phyloP scores from a whole-genome alignment of 1,140 invertebrate genomes.

The Drosophila pseudoananassae region DNA sequence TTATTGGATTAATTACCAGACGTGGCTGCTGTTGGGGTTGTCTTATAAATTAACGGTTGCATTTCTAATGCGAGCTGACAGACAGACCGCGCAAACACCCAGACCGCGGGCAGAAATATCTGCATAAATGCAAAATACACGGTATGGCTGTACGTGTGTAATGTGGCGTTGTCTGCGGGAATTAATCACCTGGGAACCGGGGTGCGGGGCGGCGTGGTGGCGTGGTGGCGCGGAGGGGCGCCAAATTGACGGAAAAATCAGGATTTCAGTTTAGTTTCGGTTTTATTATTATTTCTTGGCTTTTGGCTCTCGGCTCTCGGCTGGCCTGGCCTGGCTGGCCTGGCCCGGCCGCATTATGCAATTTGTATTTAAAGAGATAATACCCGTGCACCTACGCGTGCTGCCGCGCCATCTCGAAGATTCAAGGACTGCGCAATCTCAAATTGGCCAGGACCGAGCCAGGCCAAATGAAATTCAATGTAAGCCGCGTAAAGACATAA shows the following conservation, averaged over 20 bases:
- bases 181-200: conserved; percentile 63
- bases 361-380: conserved; percentile 58
- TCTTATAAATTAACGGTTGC: conserved; percentile 81
- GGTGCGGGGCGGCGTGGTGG: neutral
- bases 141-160: conserved; percentile 35
- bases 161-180: conserved; percentile 53
- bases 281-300: conserved; percentile 9
- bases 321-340: conserved; percentile 1
- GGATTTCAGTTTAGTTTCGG: conserved; percentile 70
- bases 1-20: conserved; percentile 75
- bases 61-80: conserved; percentile 76
- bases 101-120: conserved; percentile 8
- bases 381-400: neutral
- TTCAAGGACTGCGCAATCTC: conserved; percentile 56
- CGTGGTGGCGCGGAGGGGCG: conserved; percentile 2
- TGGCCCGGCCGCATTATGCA: conserved; percentile 55
- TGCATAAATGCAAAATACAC: conserved; percentile 20
- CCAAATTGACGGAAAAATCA: conserved; percentile 71
- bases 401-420: conserved; percentile 3
- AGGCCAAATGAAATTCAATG: conserved; percentile 54
- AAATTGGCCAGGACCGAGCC: conserved; percentile 20
- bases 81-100: conserved; percentile 28
- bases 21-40: conserved; percentile 47
- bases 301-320: too few species aligned
- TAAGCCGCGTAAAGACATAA: conserved; percentile 26